These are phyloP conservation scores for Platygyra sinensis DNA, from an alignment of 64 coral and sea anemone species.

Conservation along the genomic window DNA sequence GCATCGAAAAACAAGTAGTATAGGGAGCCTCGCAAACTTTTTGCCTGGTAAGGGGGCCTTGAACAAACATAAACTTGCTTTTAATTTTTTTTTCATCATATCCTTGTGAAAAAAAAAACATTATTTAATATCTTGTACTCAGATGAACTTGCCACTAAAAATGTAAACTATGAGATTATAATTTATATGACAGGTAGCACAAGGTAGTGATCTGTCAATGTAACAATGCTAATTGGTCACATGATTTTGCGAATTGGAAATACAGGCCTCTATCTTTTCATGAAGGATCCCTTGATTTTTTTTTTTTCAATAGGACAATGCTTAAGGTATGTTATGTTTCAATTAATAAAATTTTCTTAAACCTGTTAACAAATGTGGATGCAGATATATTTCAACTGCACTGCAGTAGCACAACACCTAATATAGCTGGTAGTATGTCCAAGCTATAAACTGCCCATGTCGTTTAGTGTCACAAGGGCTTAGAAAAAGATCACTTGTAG, in stretches of 20 bases:
- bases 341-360: too few species aligned
- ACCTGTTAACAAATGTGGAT: too few species aligned
- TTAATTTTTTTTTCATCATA: background rate
- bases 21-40: background rate
- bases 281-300: background rate
- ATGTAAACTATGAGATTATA: background rate
- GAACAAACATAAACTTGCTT: background rate
- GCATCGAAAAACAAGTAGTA: background rate
- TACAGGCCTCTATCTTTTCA: background rate
- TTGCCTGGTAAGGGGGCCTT: background rate
- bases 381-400: too few species aligned
- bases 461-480: too few species aligned
- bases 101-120: background rate
- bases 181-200: background rate
- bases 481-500: too few species aligned
- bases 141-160: background rate
- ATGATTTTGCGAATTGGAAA: background rate
- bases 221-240: background rate
- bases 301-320: too few species aligned
- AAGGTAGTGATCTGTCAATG: background rate
- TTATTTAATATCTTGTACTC: background rate
- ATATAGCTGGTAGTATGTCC: too few species aligned
- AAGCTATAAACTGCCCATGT: too few species aligned
- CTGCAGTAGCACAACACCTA: too few species aligned
- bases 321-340: too few species aligned